Percentiles rank a stretch among this genome's conserved stretches.
Conservation (phyloP, 1,140 invertebrate species). For the Tetramorium simillimum region DNA sequence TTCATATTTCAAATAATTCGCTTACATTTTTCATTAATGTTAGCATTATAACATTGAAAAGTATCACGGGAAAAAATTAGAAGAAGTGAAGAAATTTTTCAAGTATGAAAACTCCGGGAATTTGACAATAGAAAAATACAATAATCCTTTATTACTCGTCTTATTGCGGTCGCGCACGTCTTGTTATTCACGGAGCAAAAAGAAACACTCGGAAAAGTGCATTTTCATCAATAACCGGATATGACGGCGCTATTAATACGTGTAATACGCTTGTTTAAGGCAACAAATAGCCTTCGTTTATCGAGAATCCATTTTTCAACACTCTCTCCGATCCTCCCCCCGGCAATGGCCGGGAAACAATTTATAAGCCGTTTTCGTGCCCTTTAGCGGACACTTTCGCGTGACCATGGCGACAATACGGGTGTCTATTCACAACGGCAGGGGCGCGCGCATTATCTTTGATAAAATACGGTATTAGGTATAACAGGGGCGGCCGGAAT, state of each 20-base stretch:
- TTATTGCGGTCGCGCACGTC: not conserved
- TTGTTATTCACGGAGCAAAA: not conserved
- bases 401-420: conserved; percentile 48
- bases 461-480: conserved; percentile 68
- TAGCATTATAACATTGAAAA: not conserved
- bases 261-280: conserved; percentile 23
- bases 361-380: conserved; percentile 42
- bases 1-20: not conserved
- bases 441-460: conserved; percentile 62
- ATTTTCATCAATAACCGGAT: conserved; percentile 1
- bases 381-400: conserved; percentile 41
- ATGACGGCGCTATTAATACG: conserved; percentile 14
- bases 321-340: not conserved
- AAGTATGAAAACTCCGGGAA: not conserved
- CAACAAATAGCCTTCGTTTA: conserved; percentile 14
- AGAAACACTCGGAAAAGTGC: not conserved
- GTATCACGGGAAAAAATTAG: not conserved
- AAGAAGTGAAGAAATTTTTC: not conserved
- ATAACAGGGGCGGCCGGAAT: conserved; percentile 66
- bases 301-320: conserved; percentile 50
- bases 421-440: conserved; percentile 53
- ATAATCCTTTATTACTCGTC: not conserved
- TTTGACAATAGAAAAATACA: not conserved
- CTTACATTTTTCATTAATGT: not conserved
- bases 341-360: conserved; percentile 17